These are phyloP conservation scores for Daktulosphaira vitifoliae DNA, from an alignment of 1,140 invertebrate genomes.

Conservation along the genomic window DNA sequence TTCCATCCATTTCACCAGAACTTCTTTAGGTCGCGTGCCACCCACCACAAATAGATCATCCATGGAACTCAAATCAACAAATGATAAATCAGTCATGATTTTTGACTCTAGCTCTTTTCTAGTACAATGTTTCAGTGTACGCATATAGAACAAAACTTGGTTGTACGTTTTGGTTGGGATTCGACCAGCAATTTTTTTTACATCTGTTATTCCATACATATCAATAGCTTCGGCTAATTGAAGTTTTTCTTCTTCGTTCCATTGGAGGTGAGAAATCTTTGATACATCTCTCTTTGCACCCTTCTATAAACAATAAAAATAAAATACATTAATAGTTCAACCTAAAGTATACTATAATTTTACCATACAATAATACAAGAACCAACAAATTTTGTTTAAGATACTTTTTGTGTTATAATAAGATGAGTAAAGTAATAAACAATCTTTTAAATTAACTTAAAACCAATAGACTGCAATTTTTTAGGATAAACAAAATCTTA, in stretches of 20 bases:
- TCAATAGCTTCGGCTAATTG: constrained; percentile 21
- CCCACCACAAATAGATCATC: constrained; percentile 2
- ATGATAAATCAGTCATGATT: not conserved
- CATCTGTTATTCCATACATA: not conserved
- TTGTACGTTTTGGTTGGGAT: not conserved
- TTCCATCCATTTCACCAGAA: constrained; percentile 13
- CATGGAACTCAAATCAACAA: not conserved
- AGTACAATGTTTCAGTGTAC: not conserved
- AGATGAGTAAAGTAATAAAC: too few species aligned
- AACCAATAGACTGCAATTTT: too few species aligned
- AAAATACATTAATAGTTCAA: too few species aligned
- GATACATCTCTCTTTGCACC: too few species aligned
- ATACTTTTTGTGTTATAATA: too few species aligned
- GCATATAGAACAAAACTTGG: not conserved
- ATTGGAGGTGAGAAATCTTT: too few species aligned
- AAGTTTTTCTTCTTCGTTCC: not conserved
- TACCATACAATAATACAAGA: too few species aligned
- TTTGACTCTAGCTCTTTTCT: not conserved
- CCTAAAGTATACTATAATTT: too few species aligned
- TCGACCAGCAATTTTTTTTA: not conserved
- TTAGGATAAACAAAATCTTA: too few species aligned
- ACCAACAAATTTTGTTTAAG: too few species aligned
- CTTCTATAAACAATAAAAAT: too few species aligned
- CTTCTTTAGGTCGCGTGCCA: not conserved
- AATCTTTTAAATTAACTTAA: too few species aligned